phyloP scores from a whole-genome alignment of 2,113 vertebrate genomes.

The Willisornis vidua region DNA sequence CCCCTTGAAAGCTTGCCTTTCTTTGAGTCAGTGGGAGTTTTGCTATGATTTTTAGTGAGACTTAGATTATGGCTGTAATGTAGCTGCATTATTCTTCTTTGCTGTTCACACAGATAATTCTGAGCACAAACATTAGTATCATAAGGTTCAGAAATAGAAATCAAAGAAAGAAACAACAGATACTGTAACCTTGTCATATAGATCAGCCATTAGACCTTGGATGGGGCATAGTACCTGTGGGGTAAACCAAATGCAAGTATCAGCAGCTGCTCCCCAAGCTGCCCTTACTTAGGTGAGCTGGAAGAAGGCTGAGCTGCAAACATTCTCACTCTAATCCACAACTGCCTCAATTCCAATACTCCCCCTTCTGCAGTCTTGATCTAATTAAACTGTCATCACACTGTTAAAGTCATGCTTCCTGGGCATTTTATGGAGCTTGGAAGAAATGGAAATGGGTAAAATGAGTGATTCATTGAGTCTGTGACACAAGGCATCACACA shows the following conservation, averaged over 20 bases:
- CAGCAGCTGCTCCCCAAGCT: not conserved
- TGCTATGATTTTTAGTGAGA: not conserved
- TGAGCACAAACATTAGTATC: not conserved
- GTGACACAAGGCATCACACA: slow-evolving; percentile 17
- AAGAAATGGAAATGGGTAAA: slow-evolving; percentile 37
- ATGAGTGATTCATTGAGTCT: slow-evolving; percentile 44
- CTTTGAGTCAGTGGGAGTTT: not conserved
- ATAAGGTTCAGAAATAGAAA: not conserved
- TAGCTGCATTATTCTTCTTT: not conserved
- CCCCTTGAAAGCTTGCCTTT: not conserved
- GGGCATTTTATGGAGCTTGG: slow-evolving; percentile 47
- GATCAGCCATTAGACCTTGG: not conserved
- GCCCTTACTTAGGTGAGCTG: not conserved
- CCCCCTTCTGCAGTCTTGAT: slow-evolving; percentile 48
- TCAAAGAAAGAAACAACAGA: not conserved
- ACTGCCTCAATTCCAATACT: not conserved
- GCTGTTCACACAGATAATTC: not conserved
- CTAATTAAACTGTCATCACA: slow-evolving; percentile 66
- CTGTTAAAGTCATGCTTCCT: slow-evolving; percentile 46
- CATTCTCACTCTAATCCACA: not conserved
- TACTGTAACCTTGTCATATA: fast-evolving
- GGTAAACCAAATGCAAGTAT: not conserved
- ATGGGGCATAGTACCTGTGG: not conserved
- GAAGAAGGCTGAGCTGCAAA: not conserved
- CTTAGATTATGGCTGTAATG: not conserved